Percentiles rank a stretch among this genome's conserved stretches.
Evolutionary conservation across 2,113 vertebrate species (phyloP).

Genomic region (Vicugna pacos): DNA sequence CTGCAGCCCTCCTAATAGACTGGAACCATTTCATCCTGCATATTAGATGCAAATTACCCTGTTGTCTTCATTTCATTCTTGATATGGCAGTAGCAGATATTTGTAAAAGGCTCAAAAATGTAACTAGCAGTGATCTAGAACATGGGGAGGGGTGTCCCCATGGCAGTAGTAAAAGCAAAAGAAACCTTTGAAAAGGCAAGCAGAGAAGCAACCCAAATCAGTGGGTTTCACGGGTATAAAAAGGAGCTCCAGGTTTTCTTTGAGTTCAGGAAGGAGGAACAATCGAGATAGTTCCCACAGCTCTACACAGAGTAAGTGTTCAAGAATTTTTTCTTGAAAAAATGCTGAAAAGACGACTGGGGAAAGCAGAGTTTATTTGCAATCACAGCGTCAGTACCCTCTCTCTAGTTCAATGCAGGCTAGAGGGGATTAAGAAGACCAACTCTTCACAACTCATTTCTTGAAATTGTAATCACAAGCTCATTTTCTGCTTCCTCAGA

Average conservation of each 20-base stretch:
- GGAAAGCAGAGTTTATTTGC: neutral
- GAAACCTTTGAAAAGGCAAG: neutral
- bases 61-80: neutral
- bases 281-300: neutral
- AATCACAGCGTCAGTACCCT: neutral
- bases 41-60: neutral
- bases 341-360: neutral
- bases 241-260: neutral
- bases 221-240: neutral
- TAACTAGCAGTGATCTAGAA: neutral
- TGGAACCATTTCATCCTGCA: neutral
- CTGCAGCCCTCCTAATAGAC: neutral
- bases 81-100: neutral
- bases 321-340: neutral
- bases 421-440: neutral
- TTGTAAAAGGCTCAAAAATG: neutral
- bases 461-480: neutral
- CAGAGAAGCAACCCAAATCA: neutral
- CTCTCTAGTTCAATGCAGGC: neutral
- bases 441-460: slow-evolving; percentile 5
- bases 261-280: neutral
- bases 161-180: neutral
- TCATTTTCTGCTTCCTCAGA: neutral
- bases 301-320: neutral
- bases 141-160: neutral